Base-by-base conservation (phyloP, 2,113 vertebrate genomes). In the Menura novaehollandiae region DNA sequence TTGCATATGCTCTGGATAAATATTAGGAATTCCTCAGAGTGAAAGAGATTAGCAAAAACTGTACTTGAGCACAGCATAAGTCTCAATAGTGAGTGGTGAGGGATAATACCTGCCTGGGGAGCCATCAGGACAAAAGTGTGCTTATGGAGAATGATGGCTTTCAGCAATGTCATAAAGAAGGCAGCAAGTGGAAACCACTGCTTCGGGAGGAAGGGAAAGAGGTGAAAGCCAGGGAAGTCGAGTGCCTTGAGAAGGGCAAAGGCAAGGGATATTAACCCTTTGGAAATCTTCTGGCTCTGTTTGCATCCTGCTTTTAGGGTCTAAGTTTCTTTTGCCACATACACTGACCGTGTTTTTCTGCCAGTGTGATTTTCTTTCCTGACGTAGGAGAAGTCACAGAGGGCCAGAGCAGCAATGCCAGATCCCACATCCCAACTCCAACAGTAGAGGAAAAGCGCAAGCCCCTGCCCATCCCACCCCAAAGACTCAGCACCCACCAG, bases 21-120 rank as follows among this genome's bases (percentile, higher is more conserved):
- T 56, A 67, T 67, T 71, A 86, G 73, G 64, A 81, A 86, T 86
- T 93, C 79, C 88, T 94, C 63, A 59, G 85, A 77, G 79, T n/a
- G 39, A 71, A 46, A 59, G 39, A 95, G 76, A 96, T 91, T 83
- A 94, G 39, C 27, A 43, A 17, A 7, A 77, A 41, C 85, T 44
- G 44, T n/a, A 59, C 85, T 86, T 72, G 79, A 90, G 92, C 75
- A 56, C 59, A 58, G 52, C 5, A 2, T 73, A 63, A 84, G 90
- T 62, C 72, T 91, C 56, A 88, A 67, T 60, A 86, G 64, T 13
- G 79, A 96, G 93, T 75, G 41, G 73, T 94, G 64, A 91, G 93
- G 81, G 64, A 75, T 88, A 94, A 96, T 82, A 19, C 47, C 82
- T 84, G 72, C 59, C 93, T 94, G 47, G 95, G 91, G 90, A 95